Percentiles rank a stretch among this genome's conserved stretches.
phyloP scores from a whole-genome alignment of 2,113 vertebrate species.

The Egretta garzetta region DNA sequence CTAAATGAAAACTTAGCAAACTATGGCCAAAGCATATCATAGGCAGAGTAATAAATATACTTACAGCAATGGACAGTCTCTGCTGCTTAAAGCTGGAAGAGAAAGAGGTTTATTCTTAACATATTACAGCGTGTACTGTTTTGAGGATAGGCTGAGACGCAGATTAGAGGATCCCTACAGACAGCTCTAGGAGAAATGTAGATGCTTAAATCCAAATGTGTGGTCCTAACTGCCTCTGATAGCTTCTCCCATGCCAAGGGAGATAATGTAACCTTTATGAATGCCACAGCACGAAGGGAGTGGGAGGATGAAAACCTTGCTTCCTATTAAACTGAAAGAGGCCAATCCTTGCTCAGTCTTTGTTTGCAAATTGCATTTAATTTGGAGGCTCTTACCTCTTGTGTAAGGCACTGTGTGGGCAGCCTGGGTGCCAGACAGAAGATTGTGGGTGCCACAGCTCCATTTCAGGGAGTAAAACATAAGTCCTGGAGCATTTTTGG shows the following conservation, averaged over 20 bases:
- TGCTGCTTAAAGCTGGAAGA: neutral
- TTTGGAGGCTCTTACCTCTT: neutral
- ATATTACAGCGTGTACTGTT: neutral
- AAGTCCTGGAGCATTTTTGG: neutral
- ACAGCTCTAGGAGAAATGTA: neutral
- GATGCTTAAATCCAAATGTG: neutral
- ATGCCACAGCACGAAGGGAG: fast-evolving
- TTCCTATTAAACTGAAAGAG: neutral
- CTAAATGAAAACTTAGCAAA: neutral
- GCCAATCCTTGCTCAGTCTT: neutral
- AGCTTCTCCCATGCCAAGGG: neutral
- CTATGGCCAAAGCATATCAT: neutral
- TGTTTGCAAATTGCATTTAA: neutral
- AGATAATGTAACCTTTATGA: neutral
- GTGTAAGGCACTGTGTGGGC: neutral
- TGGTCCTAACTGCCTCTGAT: neutral
- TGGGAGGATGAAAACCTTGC: neutral
- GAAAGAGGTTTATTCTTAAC: neutral
- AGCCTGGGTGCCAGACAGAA: neutral
- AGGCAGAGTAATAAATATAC: neutral
- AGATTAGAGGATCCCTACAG: neutral
- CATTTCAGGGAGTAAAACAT: neutral
- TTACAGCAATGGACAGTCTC: neutral
- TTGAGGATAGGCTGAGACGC: neutral
- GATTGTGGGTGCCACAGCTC: neutral